Base-by-base conservation (phyloP, 2,888 invertebrate genomes). In the Petrophora chlorosata region DNA sequence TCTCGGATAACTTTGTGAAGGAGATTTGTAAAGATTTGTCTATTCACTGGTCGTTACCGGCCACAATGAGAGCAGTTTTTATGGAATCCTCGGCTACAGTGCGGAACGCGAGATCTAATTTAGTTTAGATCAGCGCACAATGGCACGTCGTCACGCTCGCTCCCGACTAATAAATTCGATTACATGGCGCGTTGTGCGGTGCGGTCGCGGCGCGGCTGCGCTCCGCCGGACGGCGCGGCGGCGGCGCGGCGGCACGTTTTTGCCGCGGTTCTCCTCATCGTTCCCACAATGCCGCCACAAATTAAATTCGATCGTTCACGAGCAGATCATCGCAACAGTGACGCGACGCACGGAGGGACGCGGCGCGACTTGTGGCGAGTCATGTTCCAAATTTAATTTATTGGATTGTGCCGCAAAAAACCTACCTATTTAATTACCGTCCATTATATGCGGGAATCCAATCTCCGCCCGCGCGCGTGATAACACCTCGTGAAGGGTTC, bases 321-420 rank as follows among this genome's bases (percentile, higher is more conserved):
- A 67, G 63, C 61, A 60, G 52, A 60, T 59, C 61, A 57, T 50
- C 63, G 56, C 34, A 56, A 25, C 25, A 10, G 1, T 7, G 19
- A 19, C 2, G 17, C 51, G 56, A 43, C 51, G 34, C 56, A 25
- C 56, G 47, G 47, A 63, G 55, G 58, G 41, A 7, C 19, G 17
- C 41, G 52, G 49, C 43, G 28, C 56, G 50, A 38, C 55, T 64
- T 59, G 26, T 55, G 55, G 44, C 64, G 61, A 71, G 70, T 74
- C 74, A 75, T 67, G 67, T 68, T 65, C 49, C 61, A 54, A 61
- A 66, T 75, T 68, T 65, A 65, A 72, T 76, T 73, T 73, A 73
- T 69, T 60, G 61, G 65, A 67, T 70, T 68, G 64, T 67, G 53
- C 38, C 51, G 67, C 57, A 76, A 72, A 73, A 71, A 67, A 53